A percentile compares a stretch with the other conserved stretches of the same genome.
Conservation (phyloP, 2,113 vertebrate species). For the Pachyramphus minor region DNA sequence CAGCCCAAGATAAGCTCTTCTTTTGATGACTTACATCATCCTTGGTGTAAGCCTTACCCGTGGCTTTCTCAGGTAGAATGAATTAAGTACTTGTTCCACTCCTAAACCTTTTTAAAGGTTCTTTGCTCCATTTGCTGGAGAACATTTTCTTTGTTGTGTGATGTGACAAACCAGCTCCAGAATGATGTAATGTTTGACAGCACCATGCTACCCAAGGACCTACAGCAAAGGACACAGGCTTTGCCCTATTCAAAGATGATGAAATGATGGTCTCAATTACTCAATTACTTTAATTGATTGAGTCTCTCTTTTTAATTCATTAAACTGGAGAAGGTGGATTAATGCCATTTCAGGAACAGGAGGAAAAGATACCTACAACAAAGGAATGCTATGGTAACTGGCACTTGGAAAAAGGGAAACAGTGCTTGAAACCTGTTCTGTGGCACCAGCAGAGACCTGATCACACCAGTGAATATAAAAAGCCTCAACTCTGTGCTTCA, state of each 20-base stretch:
- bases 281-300: constrained; percentile 43
- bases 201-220: background rate
- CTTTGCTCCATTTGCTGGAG: background rate
- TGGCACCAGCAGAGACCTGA: background rate
- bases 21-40: background rate
- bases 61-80: background rate
- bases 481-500: background rate
- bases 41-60: background rate
- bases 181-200: background rate
- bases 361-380: background rate
- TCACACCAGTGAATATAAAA: background rate
- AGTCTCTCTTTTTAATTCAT: constrained; percentile 36
- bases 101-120: background rate
- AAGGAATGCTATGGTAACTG: background rate
- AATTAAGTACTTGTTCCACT: background rate
- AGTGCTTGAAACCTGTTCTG: background rate
- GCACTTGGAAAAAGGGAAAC: background rate
- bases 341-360: background rate
- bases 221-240: background rate
- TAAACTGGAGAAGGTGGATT: constrained; percentile 33
- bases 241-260: background rate
- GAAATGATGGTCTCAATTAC: constrained; percentile 25
- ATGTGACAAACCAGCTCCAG: background rate
- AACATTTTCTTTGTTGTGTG: background rate
- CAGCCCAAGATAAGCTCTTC: background rate